phyloP scores from a whole-genome alignment of 1,140 invertebrate genomes.

The Zaprionus davidi region DNA sequence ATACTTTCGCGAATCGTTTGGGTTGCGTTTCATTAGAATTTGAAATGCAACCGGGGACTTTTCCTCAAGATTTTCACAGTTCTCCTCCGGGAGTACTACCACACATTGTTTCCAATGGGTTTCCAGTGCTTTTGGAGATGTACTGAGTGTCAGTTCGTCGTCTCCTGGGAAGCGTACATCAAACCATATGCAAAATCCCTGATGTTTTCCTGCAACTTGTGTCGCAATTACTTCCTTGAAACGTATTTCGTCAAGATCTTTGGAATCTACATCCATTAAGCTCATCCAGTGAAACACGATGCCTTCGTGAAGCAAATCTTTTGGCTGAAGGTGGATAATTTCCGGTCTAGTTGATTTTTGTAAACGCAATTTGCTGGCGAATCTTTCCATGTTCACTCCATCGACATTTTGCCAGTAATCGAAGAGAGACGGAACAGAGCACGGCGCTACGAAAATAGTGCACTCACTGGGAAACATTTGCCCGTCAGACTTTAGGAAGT shows the following conservation, averaged over 20 bases:
- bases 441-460: constrained; percentile 88
- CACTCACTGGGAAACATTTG: constrained; percentile 88
- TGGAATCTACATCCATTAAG: constrained; percentile 85
- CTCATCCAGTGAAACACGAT: constrained; percentile 87
- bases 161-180: constrained; percentile 86
- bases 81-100: constrained; percentile 88
- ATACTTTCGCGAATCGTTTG: constrained; percentile 84
- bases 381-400: constrained; percentile 86
- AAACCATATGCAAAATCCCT: constrained; percentile 90
- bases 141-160: constrained; percentile 87
- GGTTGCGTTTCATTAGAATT: constrained; percentile 86
- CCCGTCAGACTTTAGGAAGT: constrained; percentile 93
- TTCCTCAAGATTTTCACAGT: constrained; percentile 85
- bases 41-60: constrained; percentile 89
- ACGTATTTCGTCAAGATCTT: constrained; percentile 85
- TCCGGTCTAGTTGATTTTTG: constrained; percentile 86
- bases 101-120: constrained; percentile 99
- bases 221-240: constrained; percentile 85
- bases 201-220: constrained; percentile 87
- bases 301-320: constrained; percentile 86
- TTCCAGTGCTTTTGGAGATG: constrained; percentile 89
- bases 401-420: constrained; percentile 86
- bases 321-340: constrained; percentile 84
- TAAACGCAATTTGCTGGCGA: constrained; percentile 85
- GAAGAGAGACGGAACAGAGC: constrained; percentile 88